These are phyloP conservation scores for Alcis repandata DNA, from an alignment of 2,888 invertebrate species.

Conservation along the genomic window DNA sequence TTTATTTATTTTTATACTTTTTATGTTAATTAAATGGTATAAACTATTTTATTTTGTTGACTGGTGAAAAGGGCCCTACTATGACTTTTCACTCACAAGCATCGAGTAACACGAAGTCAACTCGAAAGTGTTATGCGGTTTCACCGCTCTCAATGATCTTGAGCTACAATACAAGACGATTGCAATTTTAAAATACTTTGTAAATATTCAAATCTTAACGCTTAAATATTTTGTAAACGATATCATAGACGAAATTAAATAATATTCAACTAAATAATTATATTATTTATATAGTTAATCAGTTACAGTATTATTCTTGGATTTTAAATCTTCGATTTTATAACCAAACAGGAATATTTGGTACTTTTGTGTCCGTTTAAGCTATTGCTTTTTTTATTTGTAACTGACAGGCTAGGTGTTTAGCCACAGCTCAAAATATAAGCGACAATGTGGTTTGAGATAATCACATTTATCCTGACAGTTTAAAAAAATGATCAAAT, in stretches of 20 bases:
- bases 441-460: neutral
- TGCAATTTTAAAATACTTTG: slow-evolving; percentile 20
- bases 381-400: neutral
- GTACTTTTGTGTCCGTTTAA: neutral
- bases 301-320: neutral
- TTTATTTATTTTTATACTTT: neutral
- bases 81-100: slow-evolving; percentile 5
- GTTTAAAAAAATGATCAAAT: neutral
- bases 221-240: slow-evolving; percentile 9
- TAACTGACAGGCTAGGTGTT: neutral
- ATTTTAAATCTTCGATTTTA: neutral
- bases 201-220: slow-evolving; percentile 2
- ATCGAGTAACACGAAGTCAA: slow-evolving; percentile 8
- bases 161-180: slow-evolving; percentile 23
- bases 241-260: slow-evolving; percentile 1
- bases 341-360: slow-evolving; percentile 2
- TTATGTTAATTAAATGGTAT: too few species aligned
- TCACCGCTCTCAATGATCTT: slow-evolving; percentile 20
- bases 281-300: neutral
- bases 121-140: slow-evolving; percentile 24
- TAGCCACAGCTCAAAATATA: neutral
- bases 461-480: neutral
- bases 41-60: neutral
- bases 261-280: neutral
- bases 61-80: neutral